These are phyloP conservation scores for Pygathrix nemaeus DNA, from an alignment of 2,113 vertebrate genomes.

Conservation along the genomic window DNA sequence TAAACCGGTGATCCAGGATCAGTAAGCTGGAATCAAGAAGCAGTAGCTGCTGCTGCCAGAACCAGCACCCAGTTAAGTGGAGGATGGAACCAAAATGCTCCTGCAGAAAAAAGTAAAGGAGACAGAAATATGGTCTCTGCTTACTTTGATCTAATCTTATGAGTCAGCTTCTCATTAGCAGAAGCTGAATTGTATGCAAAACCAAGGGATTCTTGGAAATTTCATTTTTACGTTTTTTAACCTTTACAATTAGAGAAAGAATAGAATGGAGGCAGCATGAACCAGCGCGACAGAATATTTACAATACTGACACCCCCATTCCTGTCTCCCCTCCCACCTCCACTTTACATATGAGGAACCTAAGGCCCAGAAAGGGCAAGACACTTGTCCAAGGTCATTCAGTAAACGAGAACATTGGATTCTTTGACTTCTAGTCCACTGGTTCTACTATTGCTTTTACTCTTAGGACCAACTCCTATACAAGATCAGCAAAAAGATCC, in stretches of 20 bases:
- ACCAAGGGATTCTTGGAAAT: constrained; percentile 24
- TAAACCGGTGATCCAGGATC: neutral
- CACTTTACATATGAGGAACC: neutral
- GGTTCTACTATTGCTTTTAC: constrained; percentile 39
- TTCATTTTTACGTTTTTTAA: constrained; percentile 42
- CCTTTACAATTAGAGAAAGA: neutral
- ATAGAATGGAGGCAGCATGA: neutral
- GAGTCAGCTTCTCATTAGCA: constrained; percentile 33
- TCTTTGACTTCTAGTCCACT: neutral
- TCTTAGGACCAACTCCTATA: neutral
- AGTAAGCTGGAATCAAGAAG: neutral
- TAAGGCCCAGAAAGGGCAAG: neutral
- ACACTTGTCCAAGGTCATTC: neutral
- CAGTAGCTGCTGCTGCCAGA: neutral
- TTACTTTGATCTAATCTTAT: neutral
- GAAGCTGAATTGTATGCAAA: neutral
- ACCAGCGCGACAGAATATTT: neutral
- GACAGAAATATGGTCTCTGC: neutral
- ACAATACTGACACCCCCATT: neutral
- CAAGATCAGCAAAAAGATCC: neutral
- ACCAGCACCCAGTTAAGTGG: neutral
- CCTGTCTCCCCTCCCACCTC: no score
- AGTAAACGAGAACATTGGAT: neutral
- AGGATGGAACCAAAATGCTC: neutral
- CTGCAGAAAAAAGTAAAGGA: constrained; percentile 19